phyloP scores from a whole-genome alignment of 2,113 vertebrate species.

The Potamarius usumacintae region DNA sequence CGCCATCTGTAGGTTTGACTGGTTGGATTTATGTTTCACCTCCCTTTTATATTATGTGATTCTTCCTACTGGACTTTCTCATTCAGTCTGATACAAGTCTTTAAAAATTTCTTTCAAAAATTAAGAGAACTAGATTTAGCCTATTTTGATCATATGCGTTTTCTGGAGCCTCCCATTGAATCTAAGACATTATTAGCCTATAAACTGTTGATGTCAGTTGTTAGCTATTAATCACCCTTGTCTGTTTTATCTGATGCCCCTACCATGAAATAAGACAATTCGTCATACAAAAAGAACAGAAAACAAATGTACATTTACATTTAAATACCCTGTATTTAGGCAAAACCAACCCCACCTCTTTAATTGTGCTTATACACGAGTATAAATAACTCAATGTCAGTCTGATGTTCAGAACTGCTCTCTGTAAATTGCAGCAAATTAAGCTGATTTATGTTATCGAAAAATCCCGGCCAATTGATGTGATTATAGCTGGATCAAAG shows the following conservation, averaged over 20 bases:
- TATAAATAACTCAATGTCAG: conserved; percentile 64
- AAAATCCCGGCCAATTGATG: conserved; percentile 78
- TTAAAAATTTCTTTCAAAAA: too few species aligned
- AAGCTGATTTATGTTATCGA: conserved; percentile 78
- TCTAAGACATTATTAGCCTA: too few species aligned
- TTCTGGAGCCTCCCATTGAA: too few species aligned
- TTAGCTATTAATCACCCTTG: background rate
- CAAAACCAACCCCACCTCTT: background rate
- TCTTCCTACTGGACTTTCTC: background rate
- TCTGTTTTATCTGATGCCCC: background rate
- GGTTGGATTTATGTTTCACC: background rate
- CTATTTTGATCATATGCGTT: too few species aligned
- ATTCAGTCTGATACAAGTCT: background rate
- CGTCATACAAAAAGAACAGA: background rate
- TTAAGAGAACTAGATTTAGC: too few species aligned
- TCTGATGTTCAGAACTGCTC: conserved; percentile 81
- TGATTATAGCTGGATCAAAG: conserved; percentile 70
- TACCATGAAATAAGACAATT: background rate
- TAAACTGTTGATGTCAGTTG: too few species aligned
- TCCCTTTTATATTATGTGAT: background rate
- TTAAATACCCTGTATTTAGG: background rate
- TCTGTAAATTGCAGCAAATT: conserved; percentile 83
- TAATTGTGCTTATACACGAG: conserved; percentile 59
- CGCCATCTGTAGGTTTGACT: background rate
- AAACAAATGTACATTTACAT: background rate